phyloP scores from a whole-genome alignment of 1,140 invertebrate species.

The Conus betulinus region DNA sequence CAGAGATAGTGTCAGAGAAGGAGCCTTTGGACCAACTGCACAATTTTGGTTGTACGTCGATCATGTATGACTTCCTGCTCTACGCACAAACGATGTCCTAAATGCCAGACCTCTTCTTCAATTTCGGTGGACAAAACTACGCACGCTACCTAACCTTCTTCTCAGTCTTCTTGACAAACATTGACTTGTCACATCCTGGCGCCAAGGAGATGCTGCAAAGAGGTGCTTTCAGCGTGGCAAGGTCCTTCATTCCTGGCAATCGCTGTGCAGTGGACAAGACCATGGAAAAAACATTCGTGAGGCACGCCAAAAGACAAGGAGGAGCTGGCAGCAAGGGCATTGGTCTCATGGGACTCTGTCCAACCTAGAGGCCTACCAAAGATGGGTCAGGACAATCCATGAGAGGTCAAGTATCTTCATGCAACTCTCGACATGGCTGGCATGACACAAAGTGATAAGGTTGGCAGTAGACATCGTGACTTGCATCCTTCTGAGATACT shows the following conservation, averaged over 20 bases:
- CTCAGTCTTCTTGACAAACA: background rate
- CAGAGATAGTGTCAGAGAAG: no score
- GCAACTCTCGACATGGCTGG: slow-evolving; percentile 33
- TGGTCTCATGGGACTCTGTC: slow-evolving; percentile 14
- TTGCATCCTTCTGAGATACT: slow-evolving; percentile 39
- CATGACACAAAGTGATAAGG: slow-evolving; percentile 20
- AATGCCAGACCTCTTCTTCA: background rate
- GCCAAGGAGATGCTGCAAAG: background rate
- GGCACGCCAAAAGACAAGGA: slow-evolving; percentile 21
- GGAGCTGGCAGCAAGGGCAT: slow-evolving; percentile 9
- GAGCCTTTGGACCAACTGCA: no score
- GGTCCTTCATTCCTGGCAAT: slow-evolving; percentile 10
- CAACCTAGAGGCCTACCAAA: slow-evolving; percentile 43
- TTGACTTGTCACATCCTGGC: background rate
- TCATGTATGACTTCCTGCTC: no score
- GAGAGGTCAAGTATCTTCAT: slow-evolving; percentile 39
- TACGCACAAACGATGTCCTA: no score
- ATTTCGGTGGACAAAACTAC: background rate
- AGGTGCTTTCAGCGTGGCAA: slow-evolving; percentile 4
- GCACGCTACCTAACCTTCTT: background rate
- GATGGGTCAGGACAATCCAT: slow-evolving; percentile 44
- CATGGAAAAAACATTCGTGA: background rate
- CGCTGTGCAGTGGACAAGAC: background rate
- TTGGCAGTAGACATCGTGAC: slow-evolving; percentile 41
- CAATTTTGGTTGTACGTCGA: no score